Base-by-base conservation (phyloP, 2,888 invertebrate species). In the Argyresthia goedartella region DNA sequence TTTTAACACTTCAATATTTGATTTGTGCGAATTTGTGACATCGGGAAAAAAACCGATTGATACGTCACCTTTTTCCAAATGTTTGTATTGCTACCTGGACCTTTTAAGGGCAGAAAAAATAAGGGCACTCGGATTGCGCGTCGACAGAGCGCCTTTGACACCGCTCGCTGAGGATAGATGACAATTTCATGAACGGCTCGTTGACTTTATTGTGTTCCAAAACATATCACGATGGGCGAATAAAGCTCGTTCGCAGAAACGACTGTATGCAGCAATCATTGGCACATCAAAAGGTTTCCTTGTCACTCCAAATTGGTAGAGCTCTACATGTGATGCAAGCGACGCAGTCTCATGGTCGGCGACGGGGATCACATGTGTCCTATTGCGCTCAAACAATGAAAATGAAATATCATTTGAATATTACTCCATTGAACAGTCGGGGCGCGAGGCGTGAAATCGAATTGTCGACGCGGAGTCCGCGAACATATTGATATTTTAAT, bases 401-500 rank as follows among this genome's bases (percentile, higher is more conserved):
- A 33, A 42, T 50, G 25, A 25, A 25, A 25, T 25, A 39, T 43
- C 34, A 52, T 39, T 47, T 52, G 46, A 39, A 45, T 39, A 51
- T 45, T 15, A 45, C 15, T 35, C 34, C n/a, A 45, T 11, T 51
- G 50, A 60, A 63, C 53, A 57, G 59, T 57, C 58, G 36, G 45
- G 45, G 73, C 66, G 73, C 68, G 65, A 76, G 73, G 80, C 84
- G 81, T 85, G 78, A 84, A 86, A 85, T 86, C 76, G 71, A 84
- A 84, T 84, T 81, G 80, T 84, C 76, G 76, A 74, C 79, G 76
- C 76, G 76, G 75, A 67, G 71, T 75, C 72, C 73, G 76, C 67
- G 71, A 84, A 74, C 86, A 85, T 86, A 86, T 85, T 86, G 85
- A 86, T 85, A 86, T 85, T 86, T 85, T 85, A 86, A 86, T 86